These are phyloP conservation scores for Myocastor coypus DNA, from an alignment of 2,113 vertebrate genomes.

Conservation along the genomic window DNA sequence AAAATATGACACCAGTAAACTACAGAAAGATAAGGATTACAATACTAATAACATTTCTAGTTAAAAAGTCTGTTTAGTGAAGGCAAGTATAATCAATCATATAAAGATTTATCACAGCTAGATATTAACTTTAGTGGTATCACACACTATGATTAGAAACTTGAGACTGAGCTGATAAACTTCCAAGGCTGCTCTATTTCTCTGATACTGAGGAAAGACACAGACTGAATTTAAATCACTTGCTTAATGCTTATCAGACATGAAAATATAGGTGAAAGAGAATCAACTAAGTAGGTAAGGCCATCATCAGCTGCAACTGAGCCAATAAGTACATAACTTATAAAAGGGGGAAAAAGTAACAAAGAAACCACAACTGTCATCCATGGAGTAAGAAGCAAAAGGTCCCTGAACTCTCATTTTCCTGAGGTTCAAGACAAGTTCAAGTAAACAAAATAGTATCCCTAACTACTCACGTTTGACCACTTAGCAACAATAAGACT, in stretches of 20 bases:
- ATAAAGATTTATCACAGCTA: neutral
- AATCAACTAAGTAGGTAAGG: neutral
- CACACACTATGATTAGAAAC: neutral
- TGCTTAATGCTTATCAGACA: neutral
- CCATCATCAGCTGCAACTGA: neutral
- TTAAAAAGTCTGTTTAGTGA: slow-evolving; percentile 33
- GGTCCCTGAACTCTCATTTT: neutral
- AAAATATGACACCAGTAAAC: slow-evolving; percentile 4
- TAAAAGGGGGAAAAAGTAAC: neutral
- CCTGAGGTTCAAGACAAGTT: neutral
- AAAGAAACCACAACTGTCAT: slow-evolving; percentile 15
- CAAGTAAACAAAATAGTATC: neutral
- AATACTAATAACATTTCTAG: slow-evolving; percentile 31
- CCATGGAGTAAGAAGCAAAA: neutral
- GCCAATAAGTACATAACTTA: neutral
- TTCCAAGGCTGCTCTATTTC: neutral
- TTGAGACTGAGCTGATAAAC: neutral
- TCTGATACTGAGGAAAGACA: neutral
- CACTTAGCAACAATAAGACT: neutral
- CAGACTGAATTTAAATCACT: slow-evolving; percentile 16
- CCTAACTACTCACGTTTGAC: neutral
- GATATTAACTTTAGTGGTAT: neutral
- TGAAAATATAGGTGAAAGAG: neutral
- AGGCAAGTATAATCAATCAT: neutral
- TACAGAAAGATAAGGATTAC: slow-evolving; percentile 49